These are phyloP conservation scores for Sander vitreus DNA, from an alignment of 2,113 vertebrate species.

Conservation along the genomic window DNA sequence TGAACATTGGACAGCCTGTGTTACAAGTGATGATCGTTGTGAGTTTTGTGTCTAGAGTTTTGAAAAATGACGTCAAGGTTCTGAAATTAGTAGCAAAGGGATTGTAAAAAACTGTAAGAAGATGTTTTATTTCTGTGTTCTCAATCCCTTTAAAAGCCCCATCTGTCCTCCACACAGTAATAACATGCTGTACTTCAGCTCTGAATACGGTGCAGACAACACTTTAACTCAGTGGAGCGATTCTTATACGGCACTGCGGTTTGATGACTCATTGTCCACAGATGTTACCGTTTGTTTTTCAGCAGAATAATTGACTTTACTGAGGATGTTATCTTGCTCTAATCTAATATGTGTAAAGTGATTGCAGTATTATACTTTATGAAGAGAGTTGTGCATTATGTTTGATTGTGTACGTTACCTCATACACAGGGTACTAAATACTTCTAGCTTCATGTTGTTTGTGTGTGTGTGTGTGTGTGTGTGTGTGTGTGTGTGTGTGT, in stretches of 20 bases:
- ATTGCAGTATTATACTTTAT: neutral
- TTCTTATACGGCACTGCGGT: neutral
- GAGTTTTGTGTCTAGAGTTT: no score
- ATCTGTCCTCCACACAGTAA: constrained; percentile 5
- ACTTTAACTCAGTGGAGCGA: neutral
- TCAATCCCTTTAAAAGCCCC: neutral
- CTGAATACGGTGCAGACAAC: neutral
- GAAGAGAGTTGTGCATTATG: neutral
- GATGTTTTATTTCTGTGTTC: neutral
- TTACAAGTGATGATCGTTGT: no score
- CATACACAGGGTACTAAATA: neutral
- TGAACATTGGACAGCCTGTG: no score
- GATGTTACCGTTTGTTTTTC: neutral
- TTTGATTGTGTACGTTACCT: neutral
- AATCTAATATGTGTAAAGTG: neutral
- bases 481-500: neutral
- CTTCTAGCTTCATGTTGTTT: neutral
- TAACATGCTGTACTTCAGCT: neutral
- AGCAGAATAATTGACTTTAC: neutral
- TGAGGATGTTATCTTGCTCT: neutral
- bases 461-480: no score
- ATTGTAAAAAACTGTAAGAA: no score
- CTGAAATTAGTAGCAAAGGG: no score
- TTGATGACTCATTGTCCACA: neutral
- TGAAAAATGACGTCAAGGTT: no score